A percentile compares a stretch with the other conserved stretches of the same genome.
phyloP scores from a whole-genome alignment of 1,140 invertebrate species.

The Cecropterus lyciades region DNA sequence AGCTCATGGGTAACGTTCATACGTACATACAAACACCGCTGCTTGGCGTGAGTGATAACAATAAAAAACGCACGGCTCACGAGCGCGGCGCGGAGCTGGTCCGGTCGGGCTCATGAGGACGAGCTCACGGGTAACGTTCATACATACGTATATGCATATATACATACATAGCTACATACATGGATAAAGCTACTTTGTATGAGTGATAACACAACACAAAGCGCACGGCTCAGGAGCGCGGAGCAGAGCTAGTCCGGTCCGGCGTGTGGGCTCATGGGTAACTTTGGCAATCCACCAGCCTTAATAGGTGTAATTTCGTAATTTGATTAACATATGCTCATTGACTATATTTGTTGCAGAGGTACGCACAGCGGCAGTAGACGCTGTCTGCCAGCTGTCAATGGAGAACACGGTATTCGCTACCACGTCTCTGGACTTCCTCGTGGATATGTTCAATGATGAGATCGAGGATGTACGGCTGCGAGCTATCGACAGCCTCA shows the following conservation, averaged over 20 bases:
- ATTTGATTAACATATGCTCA: too few relatives aligned
- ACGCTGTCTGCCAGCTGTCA: constrained; percentile 96
- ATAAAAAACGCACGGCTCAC: constrained; percentile 88
- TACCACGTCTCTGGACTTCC: constrained; percentile 94
- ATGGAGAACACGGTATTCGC: constrained; percentile 94
- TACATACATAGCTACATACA: too few relatives aligned
- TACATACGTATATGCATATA: constrained; percentile 84
- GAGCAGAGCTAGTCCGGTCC: constrained; percentile 90
- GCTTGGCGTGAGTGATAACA: too few relatives aligned
- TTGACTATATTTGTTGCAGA: constrained; percentile 86
- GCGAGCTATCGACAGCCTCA: constrained; percentile 96
- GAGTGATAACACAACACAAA: too few relatives aligned
- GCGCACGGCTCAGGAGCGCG: constrained; percentile 93
- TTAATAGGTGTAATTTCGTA: too few relatives aligned
- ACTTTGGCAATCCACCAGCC: too few relatives aligned
- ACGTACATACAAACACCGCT: too few relatives aligned
- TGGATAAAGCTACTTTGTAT: too few relatives aligned
- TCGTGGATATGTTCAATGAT: constrained; percentile 99
- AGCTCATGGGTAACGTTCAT: too few relatives aligned
- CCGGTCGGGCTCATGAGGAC: constrained; percentile 98
- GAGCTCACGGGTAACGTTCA: constrained; percentile 92
- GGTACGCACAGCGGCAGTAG: constrained; percentile 97
- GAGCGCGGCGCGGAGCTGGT: constrained; percentile 99
- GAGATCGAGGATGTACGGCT: constrained; percentile 98
- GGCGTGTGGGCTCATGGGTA: constrained; percentile 94